phyloP scores from a whole-genome alignment of 1,140 invertebrate species.

The Nephila pilipes region DNA sequence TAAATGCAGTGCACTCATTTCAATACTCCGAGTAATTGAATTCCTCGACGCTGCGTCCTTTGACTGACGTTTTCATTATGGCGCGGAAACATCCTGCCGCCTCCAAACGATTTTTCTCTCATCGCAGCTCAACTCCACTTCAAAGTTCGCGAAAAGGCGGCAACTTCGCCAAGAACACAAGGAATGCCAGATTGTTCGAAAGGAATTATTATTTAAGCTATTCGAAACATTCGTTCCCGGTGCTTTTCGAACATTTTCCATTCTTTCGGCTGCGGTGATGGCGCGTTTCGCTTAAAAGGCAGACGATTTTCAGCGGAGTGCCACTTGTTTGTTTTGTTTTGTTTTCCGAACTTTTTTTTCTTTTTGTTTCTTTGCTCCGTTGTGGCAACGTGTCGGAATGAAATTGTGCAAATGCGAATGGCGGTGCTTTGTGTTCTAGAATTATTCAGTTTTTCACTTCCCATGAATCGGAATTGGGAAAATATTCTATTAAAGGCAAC shows the following conservation, averaged over 20 bases:
- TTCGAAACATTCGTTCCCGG: constrained; percentile 38
- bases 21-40: constrained; percentile 39
- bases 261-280: background rate
- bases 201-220: constrained; percentile 53
- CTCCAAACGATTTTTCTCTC: constrained; percentile 48
- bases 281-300: background rate
- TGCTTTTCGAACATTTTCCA: constrained; percentile 21
- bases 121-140: constrained; percentile 17
- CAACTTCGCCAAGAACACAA: background rate
- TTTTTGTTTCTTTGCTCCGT: too few species aligned
- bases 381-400: too few species aligned
- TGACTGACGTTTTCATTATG: constrained; percentile 55
- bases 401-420: background rate
- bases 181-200: constrained; percentile 29
- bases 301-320: constrained; percentile 9
- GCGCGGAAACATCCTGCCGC: constrained; percentile 22
- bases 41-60: background rate
- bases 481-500: background rate
- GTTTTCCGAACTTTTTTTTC: background rate
- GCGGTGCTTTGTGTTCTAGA: background rate
- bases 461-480: background rate
- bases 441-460: background rate
- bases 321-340: background rate
- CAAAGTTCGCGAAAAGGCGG: constrained; percentile 41
- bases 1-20: constrained; percentile 50